phyloP scores from a whole-genome alignment of 2,888 invertebrate species.

The Poecilobothrus nobilitatus region DNA sequence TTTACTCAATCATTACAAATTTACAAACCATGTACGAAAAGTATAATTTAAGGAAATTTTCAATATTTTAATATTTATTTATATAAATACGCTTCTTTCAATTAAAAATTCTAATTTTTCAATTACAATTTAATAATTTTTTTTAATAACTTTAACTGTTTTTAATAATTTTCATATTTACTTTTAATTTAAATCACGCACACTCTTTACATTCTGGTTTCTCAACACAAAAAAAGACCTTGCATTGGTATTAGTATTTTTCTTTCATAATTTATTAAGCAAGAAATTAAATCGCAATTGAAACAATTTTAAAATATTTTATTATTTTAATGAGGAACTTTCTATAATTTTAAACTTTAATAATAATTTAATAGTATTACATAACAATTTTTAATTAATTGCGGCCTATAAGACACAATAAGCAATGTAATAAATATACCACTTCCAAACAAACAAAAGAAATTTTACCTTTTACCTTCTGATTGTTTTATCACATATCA shows the following conservation, averaged over 20 bases:
- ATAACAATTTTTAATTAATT: not conserved
- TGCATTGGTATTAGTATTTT: not conserved
- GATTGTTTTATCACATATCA: not conserved
- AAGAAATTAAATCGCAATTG: not conserved
- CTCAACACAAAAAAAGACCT: not conserved
- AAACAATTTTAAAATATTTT: not conserved
- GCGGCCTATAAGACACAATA: too few species aligned
- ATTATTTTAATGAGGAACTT: not conserved
- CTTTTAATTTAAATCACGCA: not conserved
- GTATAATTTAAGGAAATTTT: not conserved
- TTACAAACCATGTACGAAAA: too few species aligned
- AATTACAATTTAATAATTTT: too few species aligned
- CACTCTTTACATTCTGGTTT: not conserved
- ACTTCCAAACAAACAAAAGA: not conserved
- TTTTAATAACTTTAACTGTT: too few species aligned
- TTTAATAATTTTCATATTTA: not conserved
- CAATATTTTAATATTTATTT: not conserved
- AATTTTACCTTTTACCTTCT: not conserved
- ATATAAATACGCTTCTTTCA: not conserved
- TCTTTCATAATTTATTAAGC: not conserved
- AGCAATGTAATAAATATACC: too few species aligned
- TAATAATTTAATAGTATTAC: not conserved
- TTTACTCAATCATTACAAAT: too few species aligned
- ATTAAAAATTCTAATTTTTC: too few species aligned
- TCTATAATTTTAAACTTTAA: not conserved